Base-by-base conservation (phyloP, 2,888 invertebrate species). In the Fabriciana adippe region DNA sequence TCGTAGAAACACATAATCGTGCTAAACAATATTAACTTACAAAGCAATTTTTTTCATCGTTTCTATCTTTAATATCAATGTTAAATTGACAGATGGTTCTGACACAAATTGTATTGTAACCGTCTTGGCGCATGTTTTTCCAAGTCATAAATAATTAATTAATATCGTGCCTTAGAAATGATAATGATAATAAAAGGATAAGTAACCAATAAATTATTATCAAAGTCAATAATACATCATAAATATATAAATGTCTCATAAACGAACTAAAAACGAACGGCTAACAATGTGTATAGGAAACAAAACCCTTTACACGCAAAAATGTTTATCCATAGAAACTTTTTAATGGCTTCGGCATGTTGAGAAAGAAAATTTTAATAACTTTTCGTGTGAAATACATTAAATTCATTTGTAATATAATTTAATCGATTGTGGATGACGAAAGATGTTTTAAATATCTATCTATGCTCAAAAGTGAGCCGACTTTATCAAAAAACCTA, bases 61-160 rank as follows among this genome's bases (percentile, higher is more conserved):
- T 41, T 41, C 21, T 21, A 62, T 18, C 31, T 54, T 47, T n/a
- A 16, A 45, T 16, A 14, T 50, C 41, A 26, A 53, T 65, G 45
- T 57, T 56, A 26, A 53, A 45, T 65, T 65, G 13, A 53, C 51
- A 53, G 41, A 57, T 47, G 16, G 65, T 16, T 51, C 26, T 16
- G 53, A 54, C 59, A 26, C 57, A 26, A 53, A 50, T 48, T 66
- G 14, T 35, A 15, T 48, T 14, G 54, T n/a, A 66, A 41, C 54
- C 35, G 47, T 60, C 54, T 31, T 47, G n/a, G 48, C 21, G 41
- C 13, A 47, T 61, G 31, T 35, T 26, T 50, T 18, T n/a, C 35
- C 41, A 13, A 35, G 35, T 61, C 50, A 66, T 66, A 60, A 61
- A 60, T 61, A 50, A 60, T 61, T 66, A 66, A 61, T 66, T 66